Evolutionary conservation across 2,113 vertebrate genomes (phyloP), one percentile per base, ranked within the genome.

Genomic region (Cyprinus carpio): DNA sequence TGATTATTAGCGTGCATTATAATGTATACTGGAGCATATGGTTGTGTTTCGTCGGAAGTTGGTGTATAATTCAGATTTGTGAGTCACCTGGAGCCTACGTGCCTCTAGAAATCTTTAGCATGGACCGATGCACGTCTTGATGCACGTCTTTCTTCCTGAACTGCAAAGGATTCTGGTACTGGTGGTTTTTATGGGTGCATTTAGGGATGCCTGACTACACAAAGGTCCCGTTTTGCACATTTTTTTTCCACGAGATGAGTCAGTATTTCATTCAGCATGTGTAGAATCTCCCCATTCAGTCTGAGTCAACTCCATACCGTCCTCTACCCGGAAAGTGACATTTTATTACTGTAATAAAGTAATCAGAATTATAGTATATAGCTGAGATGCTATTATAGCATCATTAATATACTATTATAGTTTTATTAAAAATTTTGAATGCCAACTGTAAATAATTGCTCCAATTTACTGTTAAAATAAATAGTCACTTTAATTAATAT

Each of bases 81-180:
- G 91, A 88, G 87, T 56, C 0, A 13, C 3, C 8, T 13, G 15
- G 13, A 58, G 87, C 1, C 40, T 84, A 77, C 85, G 87, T 82
- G 82, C 87, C 16, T 43, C 4, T 0, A 12, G 58, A 51, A 56
- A 27, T 6, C 29, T 4, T 62, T 23, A 34, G 13, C 7, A 86
- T 54, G 78, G 81, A 75, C 74, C 4, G n/a, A 9, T 20, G 11
- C n/a, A 6, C 27, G 72, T 72, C 64, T n/a, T 46, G 37, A 12
- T 51, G 1, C 43, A 29, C 25, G 16, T 81, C 16, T 31, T 37
- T 83, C 23, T 81, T 87, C 77, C 87, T 60, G 23, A 58, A 2
- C 15, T 12, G 76, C 84, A 67, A 65, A 58, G 87, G 4, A 84
- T 80, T 80, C 49, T 88, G 86, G 87, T 82, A 62, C n/a, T 58